Conservation (phyloP, 30 jellyfish, hydroid and myxozoan genomes). For the Hydractinia symbiolongicarpus region DNA sequence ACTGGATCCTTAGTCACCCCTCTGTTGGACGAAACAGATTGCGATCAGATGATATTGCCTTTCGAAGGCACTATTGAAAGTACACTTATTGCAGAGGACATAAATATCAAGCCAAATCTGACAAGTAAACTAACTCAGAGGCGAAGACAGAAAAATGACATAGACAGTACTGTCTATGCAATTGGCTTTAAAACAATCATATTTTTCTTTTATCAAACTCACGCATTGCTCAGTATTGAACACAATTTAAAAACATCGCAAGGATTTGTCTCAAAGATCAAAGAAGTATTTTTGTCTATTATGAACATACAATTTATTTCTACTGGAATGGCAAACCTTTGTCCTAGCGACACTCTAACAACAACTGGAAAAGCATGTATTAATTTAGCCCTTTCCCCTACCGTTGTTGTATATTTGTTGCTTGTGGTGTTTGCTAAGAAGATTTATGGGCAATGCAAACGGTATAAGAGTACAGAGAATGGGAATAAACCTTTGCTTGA, state of each 20-base stretch:
- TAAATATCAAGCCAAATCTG: too few relatives aligned
- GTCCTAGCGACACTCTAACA: neutral
- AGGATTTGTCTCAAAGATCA: neutral
- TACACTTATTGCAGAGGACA: too few relatives aligned
- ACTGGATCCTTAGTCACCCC: too few relatives aligned
- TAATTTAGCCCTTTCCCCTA: neutral
- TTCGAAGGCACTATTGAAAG: too few relatives aligned
- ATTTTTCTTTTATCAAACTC: slow-evolving; percentile 44
- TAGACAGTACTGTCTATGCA: neutral
- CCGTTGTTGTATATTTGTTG: too few relatives aligned
- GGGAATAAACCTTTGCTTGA: neutral
- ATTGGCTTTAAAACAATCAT: slow-evolving; percentile 26
- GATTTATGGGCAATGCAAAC: too few relatives aligned
- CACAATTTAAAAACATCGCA: neutral
- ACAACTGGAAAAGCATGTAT: neutral
- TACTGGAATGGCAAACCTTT: neutral
- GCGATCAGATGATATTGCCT: too few relatives aligned
- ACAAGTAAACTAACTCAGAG: too few relatives aligned
- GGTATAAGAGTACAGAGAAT: neutral
- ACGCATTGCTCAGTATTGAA: slow-evolving; percentile 4
- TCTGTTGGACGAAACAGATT: too few relatives aligned
- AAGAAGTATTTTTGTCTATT: neutral
- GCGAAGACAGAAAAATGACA: too few relatives aligned
- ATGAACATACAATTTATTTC: slow-evolving; percentile 7
- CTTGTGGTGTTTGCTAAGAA: too few relatives aligned